Conservation (phyloP, 2,888 invertebrate species). For the Neoascia interrupta region DNA sequence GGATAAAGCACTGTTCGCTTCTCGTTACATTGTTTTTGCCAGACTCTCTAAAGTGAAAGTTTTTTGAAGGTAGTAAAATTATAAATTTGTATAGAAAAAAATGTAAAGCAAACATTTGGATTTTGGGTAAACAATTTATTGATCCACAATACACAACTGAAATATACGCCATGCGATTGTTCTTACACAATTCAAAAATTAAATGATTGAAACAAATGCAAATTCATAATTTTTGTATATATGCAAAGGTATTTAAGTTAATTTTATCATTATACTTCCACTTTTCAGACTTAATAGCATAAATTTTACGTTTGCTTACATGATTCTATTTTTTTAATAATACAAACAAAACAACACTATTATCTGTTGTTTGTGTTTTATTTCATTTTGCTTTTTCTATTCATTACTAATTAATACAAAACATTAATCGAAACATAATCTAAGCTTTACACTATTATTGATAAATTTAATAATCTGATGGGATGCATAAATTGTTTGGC, state of each 20-base stretch:
- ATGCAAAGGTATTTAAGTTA: slow-evolving; percentile 56
- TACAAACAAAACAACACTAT: slow-evolving; percentile 39
- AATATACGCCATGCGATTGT: slow-evolving; percentile 19
- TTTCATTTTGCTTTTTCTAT: slow-evolving; percentile 23
- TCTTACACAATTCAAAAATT: slow-evolving; percentile 30
- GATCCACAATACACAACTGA: slow-evolving; percentile 28
- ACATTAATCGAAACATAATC: slow-evolving; percentile 38
- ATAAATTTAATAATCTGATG: slow-evolving; percentile 38
- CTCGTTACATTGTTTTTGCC: too few relatives aligned
- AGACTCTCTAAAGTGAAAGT: too few relatives aligned
- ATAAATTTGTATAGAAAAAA: too few relatives aligned
- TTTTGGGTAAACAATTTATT: slow-evolving; percentile 34
- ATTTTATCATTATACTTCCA: slow-evolving; percentile 53
- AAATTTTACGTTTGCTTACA: slow-evolving; percentile 36
- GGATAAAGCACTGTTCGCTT: too few relatives aligned
- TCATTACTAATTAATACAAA: slow-evolving; percentile 51
- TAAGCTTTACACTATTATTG: slow-evolving; percentile 32
- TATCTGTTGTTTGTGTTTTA: slow-evolving; percentile 34
- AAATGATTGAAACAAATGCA: slow-evolving; percentile 58
- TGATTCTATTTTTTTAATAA: slow-evolving; percentile 4
- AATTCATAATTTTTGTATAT: slow-evolving; percentile 51
- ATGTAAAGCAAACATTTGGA: too few relatives aligned
- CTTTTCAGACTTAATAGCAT: slow-evolving; percentile 61
- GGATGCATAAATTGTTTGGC: slow-evolving; percentile 40
- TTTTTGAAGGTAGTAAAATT: too few relatives aligned